Percentiles rank a stretch among this genome's conserved stretches.
These are phyloP conservation scores for Athetis lepigone DNA, from an alignment of 2,888 invertebrate genomes.

Conservation along the genomic window DNA sequence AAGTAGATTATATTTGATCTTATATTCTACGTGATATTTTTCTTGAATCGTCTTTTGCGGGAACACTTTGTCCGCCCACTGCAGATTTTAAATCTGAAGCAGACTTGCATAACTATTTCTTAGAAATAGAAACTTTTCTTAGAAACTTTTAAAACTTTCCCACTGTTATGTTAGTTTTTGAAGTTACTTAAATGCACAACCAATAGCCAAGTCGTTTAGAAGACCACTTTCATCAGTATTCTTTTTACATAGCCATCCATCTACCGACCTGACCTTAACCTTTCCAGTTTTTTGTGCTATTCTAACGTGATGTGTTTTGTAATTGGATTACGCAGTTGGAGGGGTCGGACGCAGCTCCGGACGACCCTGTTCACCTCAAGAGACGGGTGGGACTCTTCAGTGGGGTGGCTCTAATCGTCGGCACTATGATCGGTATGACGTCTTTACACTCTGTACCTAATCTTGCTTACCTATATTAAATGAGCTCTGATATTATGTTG, in stretches of 20 bases:
- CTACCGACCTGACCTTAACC: too few relatives aligned
- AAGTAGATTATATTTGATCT: slow-evolving; percentile 28
- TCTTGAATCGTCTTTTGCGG: slow-evolving; percentile 5
- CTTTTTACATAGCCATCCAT: neutral
- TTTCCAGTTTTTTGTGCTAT: slow-evolving; percentile 9
- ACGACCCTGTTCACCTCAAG: slow-evolving; percentile 99
- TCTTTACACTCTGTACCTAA: slow-evolving; percentile 16
- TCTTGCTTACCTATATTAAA: slow-evolving; percentile 17
- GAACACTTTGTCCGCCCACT: neutral
- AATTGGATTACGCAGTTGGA: slow-evolving; percentile 91
- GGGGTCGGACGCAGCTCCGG: slow-evolving; percentile 98
- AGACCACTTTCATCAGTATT: neutral
- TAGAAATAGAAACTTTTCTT: slow-evolving; percentile 14
- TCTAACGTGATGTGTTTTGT: slow-evolving; percentile 31
- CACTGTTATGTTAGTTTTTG: neutral
- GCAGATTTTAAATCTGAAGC: neutral
- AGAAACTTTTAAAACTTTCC: slow-evolving; percentile 2
- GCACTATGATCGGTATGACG: slow-evolving; percentile 98
- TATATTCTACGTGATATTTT: slow-evolving; percentile 30
- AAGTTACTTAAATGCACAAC: neutral
- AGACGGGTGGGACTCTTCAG: slow-evolving; percentile 99
- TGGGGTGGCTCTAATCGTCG: slow-evolving; percentile 99
- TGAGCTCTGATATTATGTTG: slow-evolving; percentile 21
- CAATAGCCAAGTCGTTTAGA: neutral
- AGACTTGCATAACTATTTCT: too few relatives aligned